Percentiles rank a stretch among this genome's conserved stretches.
Evolutionary conservation across 1,140 invertebrate genomes (phyloP).

Genomic region (Sesamia nonagrioides): DNA sequence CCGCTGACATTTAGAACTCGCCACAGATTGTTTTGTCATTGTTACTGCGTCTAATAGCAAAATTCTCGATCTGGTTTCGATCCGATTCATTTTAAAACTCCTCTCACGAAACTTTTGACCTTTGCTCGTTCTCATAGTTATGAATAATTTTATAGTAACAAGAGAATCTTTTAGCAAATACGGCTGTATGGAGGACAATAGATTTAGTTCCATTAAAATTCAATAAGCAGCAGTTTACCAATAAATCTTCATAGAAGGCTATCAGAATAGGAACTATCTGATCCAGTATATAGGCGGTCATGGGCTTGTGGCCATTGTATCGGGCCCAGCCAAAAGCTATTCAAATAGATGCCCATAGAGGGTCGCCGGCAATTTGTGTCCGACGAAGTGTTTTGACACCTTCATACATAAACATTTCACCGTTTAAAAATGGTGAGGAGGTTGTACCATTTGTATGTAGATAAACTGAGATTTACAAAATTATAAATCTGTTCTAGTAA

Average conservation of each 20-base stretch:
- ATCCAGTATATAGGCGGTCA: slow-evolving; percentile 64
- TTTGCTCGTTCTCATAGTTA: slow-evolving; percentile 58
- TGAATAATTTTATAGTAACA: slow-evolving; percentile 48
- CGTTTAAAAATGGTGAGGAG: slow-evolving; percentile 61
- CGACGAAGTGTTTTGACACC: slow-evolving; percentile 78
- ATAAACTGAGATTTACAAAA: not conserved
- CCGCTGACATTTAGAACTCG: slow-evolving; percentile 53
- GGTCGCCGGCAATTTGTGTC: slow-evolving; percentile 75
- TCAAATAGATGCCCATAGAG: slow-evolving; percentile 77
- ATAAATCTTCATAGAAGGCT: slow-evolving; percentile 85
- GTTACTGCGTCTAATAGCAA: slow-evolving; percentile 49
- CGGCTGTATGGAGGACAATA: slow-evolving; percentile 66
- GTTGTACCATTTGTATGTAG: not conserved
- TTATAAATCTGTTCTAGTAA: too few relatives aligned
- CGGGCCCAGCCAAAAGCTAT: slow-evolving; percentile 65
- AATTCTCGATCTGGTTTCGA: slow-evolving; percentile 52
- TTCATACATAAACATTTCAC: slow-evolving; percentile 81
- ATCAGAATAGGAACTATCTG: slow-evolving; percentile 78
- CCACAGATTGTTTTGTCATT: slow-evolving; percentile 50
- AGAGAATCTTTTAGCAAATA: slow-evolving; percentile 48
- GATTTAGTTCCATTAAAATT: slow-evolving; percentile 82
- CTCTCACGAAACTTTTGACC: slow-evolving; percentile 54
- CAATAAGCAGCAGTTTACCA: slow-evolving; percentile 74
- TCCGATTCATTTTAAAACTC: slow-evolving; percentile 55
- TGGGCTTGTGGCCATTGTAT: slow-evolving; percentile 68